Evolutionary conservation across 2,888 invertebrate species (phyloP), one percentile per base, ranked within the genome.

Genomic region (Iphiclides podalirius): DNA sequence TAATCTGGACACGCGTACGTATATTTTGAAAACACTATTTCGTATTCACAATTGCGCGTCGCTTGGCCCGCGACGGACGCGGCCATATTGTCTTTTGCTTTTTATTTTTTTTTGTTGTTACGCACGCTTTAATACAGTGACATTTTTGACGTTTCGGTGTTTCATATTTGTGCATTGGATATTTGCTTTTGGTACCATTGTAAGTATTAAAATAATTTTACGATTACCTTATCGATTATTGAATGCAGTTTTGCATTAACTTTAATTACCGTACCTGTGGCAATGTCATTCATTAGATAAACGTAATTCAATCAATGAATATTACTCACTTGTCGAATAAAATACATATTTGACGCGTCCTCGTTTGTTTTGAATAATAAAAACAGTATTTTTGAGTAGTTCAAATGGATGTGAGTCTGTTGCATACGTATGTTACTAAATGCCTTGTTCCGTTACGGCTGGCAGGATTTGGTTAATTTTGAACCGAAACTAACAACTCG

Each of bases 1-100:
- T 47, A 58, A 43, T 60, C 11, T 79, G 78, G 79, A 1, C 28
- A 1, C 7, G 38, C 37, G 52, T 56, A 56, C 67, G 71, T 74
- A 73, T 73, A 83, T 81, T 86, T 82, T 79, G 75, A 79, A 81
- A 79, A 76, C 72, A 65, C 68, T 70, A 76, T 79, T 80, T 75
- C 61, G 77, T 79, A 85, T 82, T 85, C 82, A 73, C 66, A 73
- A 75, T 77, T 69, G 76, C 70, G 71, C 72, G 66, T 70, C 64
- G 67, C 58, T 62, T 53, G 55, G 58, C 61, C 46, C 40, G 52
- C 61, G 72, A 62, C 75, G 73, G 66, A 61, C 69, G 71, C 52
- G 58, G 59, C 66, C 77, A 76, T 75, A 63, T 71, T 71, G 61
- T 59, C 60, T 66, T 67, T 61, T 60, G 59, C 66, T 61, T 61